Percentiles rank a stretch among this genome's conserved stretches.
Evolutionary conservation across 2,797 vertebrate species (phyloP).

Genomic region (Chromis chromis): DNA sequence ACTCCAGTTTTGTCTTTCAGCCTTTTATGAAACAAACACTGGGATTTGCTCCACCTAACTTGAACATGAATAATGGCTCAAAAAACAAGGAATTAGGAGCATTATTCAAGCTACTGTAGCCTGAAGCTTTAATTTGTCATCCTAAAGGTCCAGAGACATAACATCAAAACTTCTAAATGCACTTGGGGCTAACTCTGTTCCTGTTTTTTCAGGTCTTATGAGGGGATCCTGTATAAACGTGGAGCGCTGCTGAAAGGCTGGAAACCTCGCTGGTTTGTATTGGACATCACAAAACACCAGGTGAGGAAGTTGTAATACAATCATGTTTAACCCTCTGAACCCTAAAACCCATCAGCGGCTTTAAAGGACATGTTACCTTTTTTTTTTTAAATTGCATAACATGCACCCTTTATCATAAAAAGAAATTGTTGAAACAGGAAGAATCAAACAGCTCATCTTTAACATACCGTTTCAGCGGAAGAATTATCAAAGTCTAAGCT

Average conservation of each 20-base stretch:
- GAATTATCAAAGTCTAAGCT: too few species aligned
- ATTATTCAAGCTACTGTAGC: neutral
- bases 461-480: too few species aligned
- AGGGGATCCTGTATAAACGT: conserved; percentile 96
- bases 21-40: neutral
- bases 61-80: neutral
- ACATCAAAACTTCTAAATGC: neutral
- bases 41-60: neutral
- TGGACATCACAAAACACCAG: conserved; percentile 98
- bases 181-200: neutral
- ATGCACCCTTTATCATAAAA: too few species aligned
- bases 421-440: too few species aligned
- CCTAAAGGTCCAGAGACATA: neutral
- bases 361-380: too few species aligned
- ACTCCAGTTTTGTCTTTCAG: neutral
- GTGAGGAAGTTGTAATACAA: conserved; percentile 69
- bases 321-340: neutral
- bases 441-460: too few species aligned
- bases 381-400: too few species aligned
- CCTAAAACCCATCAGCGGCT: too few species aligned
- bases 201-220: conserved; percentile 88
- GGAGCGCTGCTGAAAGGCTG: conserved; percentile 96
- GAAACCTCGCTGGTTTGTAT: conserved; percentile 98
- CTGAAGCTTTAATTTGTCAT: neutral
- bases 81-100: neutral